Base-by-base conservation (phyloP, 2,888 invertebrate genomes). In the Adineta ricciae region DNA sequence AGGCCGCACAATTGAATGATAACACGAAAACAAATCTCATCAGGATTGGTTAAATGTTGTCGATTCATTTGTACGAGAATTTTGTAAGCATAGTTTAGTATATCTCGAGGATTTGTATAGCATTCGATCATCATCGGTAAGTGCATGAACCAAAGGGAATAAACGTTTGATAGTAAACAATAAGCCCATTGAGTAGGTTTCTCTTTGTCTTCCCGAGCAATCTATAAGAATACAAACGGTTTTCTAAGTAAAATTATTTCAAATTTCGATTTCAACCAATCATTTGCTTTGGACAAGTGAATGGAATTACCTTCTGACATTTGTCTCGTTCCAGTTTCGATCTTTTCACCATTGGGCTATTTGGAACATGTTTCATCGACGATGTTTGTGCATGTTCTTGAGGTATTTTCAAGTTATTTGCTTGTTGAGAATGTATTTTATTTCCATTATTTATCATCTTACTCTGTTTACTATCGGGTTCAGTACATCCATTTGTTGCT, bases 1-100 rank as follows among this genome's bases (percentile, higher is more conserved):
- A 95, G 94, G 11, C 98, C 97, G 91, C 98, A 99, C 41, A 99
- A 92, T 91, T 98, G 97, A 95, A 99, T 97, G 94, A 99, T 95
- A 84, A 97, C 95, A 86, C 99, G 93, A 91, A 97, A 99, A 91
- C 98, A 98, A 84, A 98, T 95, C 94, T 97, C 97, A 91, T 97
- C 97, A 88, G 95, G 95, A 64, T 94, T 94, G 87, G 92, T 92
- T 86, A 97, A 93, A 88, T 94, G 93, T 86, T 95, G 92, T 88
- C 94, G 94, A 87, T 96, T 95, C 89, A 97, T 95, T 87, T 94
- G 93, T 83, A 94, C 94, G 73, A 99, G 92, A 84, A 97, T 91
- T 89, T 96, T 95, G 89, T 95, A 96, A 0, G 96, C 96, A 86
- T 85, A 72, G 41, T 85, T 73, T 32, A 85, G 38, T 1, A 56